These are phyloP conservation scores for Herpailurus yagouaroundi DNA, from an alignment of 2,113 vertebrate species.

Conservation along the genomic window DNA sequence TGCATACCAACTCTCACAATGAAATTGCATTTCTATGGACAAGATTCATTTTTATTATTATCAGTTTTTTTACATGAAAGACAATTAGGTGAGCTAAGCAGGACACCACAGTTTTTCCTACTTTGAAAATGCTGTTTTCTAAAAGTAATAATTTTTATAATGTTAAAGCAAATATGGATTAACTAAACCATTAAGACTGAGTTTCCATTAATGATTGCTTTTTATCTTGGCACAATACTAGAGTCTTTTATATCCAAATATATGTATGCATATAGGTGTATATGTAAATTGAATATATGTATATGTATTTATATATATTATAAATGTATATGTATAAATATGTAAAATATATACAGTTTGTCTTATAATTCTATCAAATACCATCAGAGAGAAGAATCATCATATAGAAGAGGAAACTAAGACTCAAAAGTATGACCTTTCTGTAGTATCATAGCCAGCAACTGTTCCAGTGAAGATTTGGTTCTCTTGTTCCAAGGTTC, in stretches of 20 bases:
- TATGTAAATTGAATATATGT: background rate
- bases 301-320: background rate
- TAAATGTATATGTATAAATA: background rate
- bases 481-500: background rate
- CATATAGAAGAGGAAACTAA: background rate
- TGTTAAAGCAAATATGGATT: background rate
- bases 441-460: background rate
- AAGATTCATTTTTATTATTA: background rate
- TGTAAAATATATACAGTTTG: background rate
- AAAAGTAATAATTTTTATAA: background rate
- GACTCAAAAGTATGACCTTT: background rate
- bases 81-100: background rate
- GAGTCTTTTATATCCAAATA: background rate
- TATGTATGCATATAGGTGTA: background rate
- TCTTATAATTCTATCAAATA: background rate
- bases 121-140: constrained; percentile 3
- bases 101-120: background rate
- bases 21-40: background rate
- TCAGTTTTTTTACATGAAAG: background rate
- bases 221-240: background rate
- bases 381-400: background rate
- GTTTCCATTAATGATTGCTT: background rate
- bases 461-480: background rate
- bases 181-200: background rate
- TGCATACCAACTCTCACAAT: background rate